Base-by-base conservation (phyloP, 2,797 vertebrate species). In the Adelosebastes latens region DNA sequence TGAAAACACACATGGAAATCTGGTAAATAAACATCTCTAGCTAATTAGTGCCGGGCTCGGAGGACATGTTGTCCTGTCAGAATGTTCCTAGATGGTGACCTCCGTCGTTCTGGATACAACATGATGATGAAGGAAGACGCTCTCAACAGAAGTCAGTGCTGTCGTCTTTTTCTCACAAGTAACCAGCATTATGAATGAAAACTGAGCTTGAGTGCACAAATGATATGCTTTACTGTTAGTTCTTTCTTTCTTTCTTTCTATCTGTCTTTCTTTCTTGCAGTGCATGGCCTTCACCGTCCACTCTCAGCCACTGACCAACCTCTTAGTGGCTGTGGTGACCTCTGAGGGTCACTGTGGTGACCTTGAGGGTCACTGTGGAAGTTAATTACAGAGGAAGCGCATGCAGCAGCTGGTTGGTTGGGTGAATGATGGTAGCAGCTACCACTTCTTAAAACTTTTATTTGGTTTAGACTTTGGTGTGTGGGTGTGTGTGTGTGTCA, bases 361-460 rank as follows among this genome's bases (percentile, higher is more conserved):
- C 83, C 82, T 79, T 72, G 12, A 65, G 73, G 83, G 78, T 89
- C 77, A 67, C 36, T 32, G 62, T 58, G 81, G 52, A 72, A 85
- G 80, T 79, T 88, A 92, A 92, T 87, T 70, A 72, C 52, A 76
- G 81, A 88, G 81, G 85, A 86, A 86, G 83, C 72, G 83, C 85
- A 87, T 86, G 90, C 53, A 68, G 65, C 84, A 83, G 70, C 69
- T 80, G 65, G 64, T 64, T 53, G 34, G 25, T 27, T 1, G 20
- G 56, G 65, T 72, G 68, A 73, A 67, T 36, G 71, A 68, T 39
- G 16, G 52, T 12, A 13, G 24, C 12, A 32, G 9, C 64, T 83
- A 76, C 27, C 9, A 34, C 49, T 75, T 29, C 49, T 75, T 31
- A 20, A 42, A 75, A 22, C 5, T 16, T 65, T 71, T 55, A 25